Base-by-base conservation (phyloP, 2,888 invertebrate genomes). In the Thyatira batis region DNA sequence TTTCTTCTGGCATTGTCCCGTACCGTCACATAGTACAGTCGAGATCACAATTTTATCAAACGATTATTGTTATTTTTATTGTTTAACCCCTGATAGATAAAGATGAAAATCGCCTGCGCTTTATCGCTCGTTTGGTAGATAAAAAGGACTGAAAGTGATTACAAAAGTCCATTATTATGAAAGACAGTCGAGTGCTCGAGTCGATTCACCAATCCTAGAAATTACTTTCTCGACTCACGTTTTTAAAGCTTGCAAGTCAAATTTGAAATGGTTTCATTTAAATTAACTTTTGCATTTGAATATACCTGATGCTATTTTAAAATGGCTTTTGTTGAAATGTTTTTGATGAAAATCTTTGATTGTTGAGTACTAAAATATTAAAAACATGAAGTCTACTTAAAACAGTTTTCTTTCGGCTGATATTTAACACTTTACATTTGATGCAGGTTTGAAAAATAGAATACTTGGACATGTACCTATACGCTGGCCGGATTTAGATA, bases 51-150 rank as follows among this genome's bases (percentile, higher is more conserved):
- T 63, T 65, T 58, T 51, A 27, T 55, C 50, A 60, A 60, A 66
- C 63, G 62, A 64, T 67, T 65, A 65, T 62, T 58, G 64, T 65
- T 58, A 68, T 60, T 55, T 61, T 62, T 61, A 63, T 57, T 30
- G 59, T 45, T 53, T 44, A 54, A 50, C 61, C 57, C 57, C 55
- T 52, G 52, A 55, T 49, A 49, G 50, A 52, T 51, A 52, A 46
- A 54, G 53, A 49, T 51, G 45, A 48, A 58, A 64, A 55, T 55
- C 55, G 45, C 43, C 51, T 53, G 27, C 27, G 17, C 48, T 48
- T 27, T 17, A 17, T 39, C 5, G 17, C 39, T 17, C 39, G 8
- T 17, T 39, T 2, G 39, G 39, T 39, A 39, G 13, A 17, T 39
- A 48, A 27, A 27, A 27, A 21, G 27, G 11, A n/a, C 6, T 9